phyloP scores from a whole-genome alignment of 2,797 vertebrate species.

The Florisuga fusca region DNA sequence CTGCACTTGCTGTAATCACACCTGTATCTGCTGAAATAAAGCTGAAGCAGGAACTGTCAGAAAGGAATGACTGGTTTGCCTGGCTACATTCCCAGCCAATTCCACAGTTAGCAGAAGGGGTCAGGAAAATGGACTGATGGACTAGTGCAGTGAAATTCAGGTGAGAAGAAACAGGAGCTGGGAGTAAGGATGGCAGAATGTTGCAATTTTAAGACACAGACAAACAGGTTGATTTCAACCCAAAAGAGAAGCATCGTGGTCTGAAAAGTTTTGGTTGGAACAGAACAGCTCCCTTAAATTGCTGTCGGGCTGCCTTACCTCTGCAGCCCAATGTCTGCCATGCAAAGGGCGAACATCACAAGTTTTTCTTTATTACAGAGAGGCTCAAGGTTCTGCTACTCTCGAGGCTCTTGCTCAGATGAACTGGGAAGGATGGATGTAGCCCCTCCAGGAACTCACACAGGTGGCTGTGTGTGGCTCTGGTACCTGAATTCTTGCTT shows the following conservation, averaged over 20 bases:
- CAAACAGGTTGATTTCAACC: neutral
- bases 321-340: neutral
- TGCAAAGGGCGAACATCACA: fast-evolving
- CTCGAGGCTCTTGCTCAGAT: neutral
- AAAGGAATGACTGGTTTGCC: neutral
- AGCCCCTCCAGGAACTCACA: neutral
- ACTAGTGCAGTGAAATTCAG: neutral
- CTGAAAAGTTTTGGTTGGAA: neutral
- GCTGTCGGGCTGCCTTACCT: neutral
- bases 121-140: neutral
- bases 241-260: neutral
- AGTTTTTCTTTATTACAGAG: neutral
- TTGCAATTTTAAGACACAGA: neutral
- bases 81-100: neutral
- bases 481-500: neutral
- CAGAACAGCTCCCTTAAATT: neutral
- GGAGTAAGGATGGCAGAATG: neutral
- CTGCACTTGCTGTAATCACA: neutral
- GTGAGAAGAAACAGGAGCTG: neutral
- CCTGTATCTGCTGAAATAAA: neutral
- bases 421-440: fast-evolving
- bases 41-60: neutral
- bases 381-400: neutral
- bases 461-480: fast-evolving
- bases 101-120: neutral